Percentiles rank a stretch among this genome's conserved stretches.
phyloP scores from a whole-genome alignment of 2,797 vertebrate genomes.

The Clamator glandarius region DNA sequence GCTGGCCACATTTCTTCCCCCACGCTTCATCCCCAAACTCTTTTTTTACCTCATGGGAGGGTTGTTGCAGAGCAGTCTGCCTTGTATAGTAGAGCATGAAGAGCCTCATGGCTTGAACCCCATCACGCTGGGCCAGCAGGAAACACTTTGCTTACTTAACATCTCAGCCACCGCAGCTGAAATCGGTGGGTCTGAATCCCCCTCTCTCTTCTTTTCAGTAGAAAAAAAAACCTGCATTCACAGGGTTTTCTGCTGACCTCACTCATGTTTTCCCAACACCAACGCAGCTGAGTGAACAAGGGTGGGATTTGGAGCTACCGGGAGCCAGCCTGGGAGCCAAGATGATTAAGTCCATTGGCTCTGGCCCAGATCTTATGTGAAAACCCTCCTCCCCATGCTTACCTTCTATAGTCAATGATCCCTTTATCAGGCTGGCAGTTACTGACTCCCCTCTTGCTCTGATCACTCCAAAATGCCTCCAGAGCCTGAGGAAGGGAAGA shows the following conservation, averaged over 20 bases:
- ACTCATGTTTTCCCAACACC: background rate
- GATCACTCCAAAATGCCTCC: background rate
- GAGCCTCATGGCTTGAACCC: background rate
- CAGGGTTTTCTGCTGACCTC: background rate
- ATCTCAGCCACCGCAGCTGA: rapidly evolving
- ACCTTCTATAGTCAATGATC: background rate
- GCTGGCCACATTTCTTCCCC: no score
- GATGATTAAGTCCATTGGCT: background rate
- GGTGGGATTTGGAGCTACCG: background rate
- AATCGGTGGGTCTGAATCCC: background rate
- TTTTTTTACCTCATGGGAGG: background rate
- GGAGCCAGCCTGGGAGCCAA: background rate
- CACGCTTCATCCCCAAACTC: background rate
- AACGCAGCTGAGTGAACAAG: background rate
- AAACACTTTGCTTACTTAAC: background rate
- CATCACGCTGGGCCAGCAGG: background rate
- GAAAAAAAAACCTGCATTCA: background rate
- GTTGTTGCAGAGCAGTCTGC: background rate
- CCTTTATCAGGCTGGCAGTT: background rate
- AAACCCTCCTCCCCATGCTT: background rate
- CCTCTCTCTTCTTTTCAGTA: background rate
- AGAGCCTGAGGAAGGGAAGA: background rate
- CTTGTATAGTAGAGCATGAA: background rate
- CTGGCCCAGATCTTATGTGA: background rate
- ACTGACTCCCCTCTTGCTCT: background rate